Evolutionary conservation across 2,888 invertebrate genomes (phyloP), one percentile per base, ranked within the genome.

Genomic region (Agonopterix alstromeriana): DNA sequence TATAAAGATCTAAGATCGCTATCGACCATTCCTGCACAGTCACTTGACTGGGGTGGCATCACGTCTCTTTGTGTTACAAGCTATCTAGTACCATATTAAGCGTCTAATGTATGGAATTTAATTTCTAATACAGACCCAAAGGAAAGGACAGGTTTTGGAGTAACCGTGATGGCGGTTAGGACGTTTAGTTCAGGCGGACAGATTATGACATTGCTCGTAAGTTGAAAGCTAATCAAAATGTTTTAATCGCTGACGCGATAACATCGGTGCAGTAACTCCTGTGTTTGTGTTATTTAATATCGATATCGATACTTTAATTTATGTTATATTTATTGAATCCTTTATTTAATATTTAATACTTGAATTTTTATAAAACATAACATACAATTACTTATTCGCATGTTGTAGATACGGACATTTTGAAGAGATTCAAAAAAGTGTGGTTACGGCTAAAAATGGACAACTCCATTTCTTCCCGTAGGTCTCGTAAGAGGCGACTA

Each of bases 151-250:
- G 73, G 70, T 76, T 73, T 58, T 69, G 57, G 68, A 73, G 67
- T 65, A 66, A 63, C 65, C 65, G 60, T 73, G 73, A 79, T 79
- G 82, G 81, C 73, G 70, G 70, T 81, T 82, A 79, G 61, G 80
- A 71, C 81, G 70, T 84, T 83, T 77, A 61, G 68, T 70, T 66
- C 61, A 69, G 73, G 70, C 70, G 67, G 73, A 60, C 72, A 73
- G 77, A 80, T 77, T 78, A 84, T 82, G 82, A 83, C 85, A 83
- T 85, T 79, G 79, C 77, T 77, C 78, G 80, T 85, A 82, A 84
- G 83, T 84, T 84, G 86, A 87, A 84, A 86, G 85, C 85, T 86
- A 86, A 86, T 87, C 86, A 87, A 87, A 87, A 86, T 87, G 86
- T 86, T 87, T 86, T 86, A 85, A 87, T 86, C 86, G 85, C 85